Evolutionary conservation across 2,113 vertebrate species (phyloP).

Genomic region (Passer montanus): DNA sequence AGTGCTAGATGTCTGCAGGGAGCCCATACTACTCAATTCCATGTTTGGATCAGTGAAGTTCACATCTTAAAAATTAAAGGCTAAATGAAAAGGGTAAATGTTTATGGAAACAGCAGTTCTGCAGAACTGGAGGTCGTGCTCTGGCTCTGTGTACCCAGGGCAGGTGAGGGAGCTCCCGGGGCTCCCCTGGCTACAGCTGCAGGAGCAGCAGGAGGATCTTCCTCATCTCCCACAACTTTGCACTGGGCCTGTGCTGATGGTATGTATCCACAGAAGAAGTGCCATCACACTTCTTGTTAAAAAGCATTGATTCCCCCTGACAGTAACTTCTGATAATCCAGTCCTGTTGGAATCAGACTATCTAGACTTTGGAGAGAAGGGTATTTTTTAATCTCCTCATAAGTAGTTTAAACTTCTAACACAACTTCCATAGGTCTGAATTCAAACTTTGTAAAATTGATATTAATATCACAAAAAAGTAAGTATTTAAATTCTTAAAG

Average conservation of each 20-base stretch:
- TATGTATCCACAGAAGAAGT: neutral
- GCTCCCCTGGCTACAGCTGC: neutral
- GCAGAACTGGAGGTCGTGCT: neutral
- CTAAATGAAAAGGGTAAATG: neutral
- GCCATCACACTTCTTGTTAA: neutral
- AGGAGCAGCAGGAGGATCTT: neutral
- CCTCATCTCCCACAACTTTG: neutral
- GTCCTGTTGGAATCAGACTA: neutral
- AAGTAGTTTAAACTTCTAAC: neutral
- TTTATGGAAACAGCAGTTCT: neutral
- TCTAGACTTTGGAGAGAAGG: neutral
- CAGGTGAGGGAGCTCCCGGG: fast-evolving
- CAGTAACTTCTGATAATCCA: neutral
- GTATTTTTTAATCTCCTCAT: neutral
- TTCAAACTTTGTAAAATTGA: neutral
- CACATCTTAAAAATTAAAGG: neutral
- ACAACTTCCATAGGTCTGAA: neutral
- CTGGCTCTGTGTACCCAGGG: neutral
- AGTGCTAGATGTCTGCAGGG: neutral
- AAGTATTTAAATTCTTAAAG: neutral
- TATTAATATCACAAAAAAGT: neutral
- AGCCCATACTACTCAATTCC: neutral
- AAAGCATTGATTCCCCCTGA: neutral
- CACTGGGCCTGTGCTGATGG: neutral
- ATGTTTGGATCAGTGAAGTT: neutral